Base-by-base conservation (phyloP, 2,888 invertebrate genomes). In the Trachelus stipa region DNA sequence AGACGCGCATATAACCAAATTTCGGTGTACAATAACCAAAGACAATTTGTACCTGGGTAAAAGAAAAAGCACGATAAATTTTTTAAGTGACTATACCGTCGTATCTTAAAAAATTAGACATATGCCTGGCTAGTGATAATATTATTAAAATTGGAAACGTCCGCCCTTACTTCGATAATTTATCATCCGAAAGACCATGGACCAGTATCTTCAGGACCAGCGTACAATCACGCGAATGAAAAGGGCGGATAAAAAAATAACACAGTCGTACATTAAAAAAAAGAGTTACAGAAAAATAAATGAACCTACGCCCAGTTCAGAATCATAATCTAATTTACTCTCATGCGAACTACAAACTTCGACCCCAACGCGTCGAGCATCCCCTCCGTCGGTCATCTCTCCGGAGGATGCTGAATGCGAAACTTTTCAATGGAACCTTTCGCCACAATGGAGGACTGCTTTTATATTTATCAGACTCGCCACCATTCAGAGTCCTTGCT, bases 381-480 rank as follows among this genome's bases (percentile, higher is more conserved):
- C 71, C 12, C 11, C 9, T 12, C 31, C 31, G 33, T 71, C 9
- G 71, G 31, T 71, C 31, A 71, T 33, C 71, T 71, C 76, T 31
- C 76, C 40, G 15, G 77, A 74, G 79, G 74, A 71, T 78, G 77
- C 79, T 40, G 75, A 73, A 37, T 75, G 75, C 83, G 84, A 86
- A 85, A 88, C 85, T 88, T 88, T 88, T 86, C 85, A 87, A 87
- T 87, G 85, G 86, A 85, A 9, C 56, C 85, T 83, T 82, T 81
- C 84, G 69, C 85, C 83, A 86, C 87, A 88, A 87, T 87, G 84
- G 34, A 33, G 87, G 82, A 83, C 75, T 83, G 87, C 87, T 88
- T 87, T 71, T 87, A 88, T 87, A 87, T 88, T 88, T 88, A 88
- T 87, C 87, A 87, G 85, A 85, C 85, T 86, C 82, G 84, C 83